Conservation (phyloP, 2,888 invertebrate genomes). For the Synanthedon andrenaeformis region DNA sequence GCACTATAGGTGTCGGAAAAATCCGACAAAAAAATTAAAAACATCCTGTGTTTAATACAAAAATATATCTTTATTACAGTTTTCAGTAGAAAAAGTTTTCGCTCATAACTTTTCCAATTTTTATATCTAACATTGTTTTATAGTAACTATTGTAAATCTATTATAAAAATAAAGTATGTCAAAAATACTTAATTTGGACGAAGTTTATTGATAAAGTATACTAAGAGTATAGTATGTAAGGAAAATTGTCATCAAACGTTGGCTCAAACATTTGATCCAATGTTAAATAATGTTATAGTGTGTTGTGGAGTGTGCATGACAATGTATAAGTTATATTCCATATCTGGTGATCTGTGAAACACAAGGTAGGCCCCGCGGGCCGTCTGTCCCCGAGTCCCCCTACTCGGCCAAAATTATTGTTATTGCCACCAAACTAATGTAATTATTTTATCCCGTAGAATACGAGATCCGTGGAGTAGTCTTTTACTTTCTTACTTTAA, state of each 20-base stretch:
- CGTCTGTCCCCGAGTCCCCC: slow-evolving; percentile 17
- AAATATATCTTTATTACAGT: too few species aligned
- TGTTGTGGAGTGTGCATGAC: slow-evolving; percentile 12
- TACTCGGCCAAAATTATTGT: slow-evolving; percentile 52
- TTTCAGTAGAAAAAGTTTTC: too few species aligned
- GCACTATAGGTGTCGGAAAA: too few species aligned
- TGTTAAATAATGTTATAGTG: not conserved
- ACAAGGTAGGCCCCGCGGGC: slow-evolving; percentile 32
- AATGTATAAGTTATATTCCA: slow-evolving; percentile 34
- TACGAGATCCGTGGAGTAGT: slow-evolving; percentile 20
- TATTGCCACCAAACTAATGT: slow-evolving; percentile 64
- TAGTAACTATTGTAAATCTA: too few species aligned
- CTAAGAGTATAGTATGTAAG: slow-evolving; percentile 13
- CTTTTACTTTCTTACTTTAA: not conserved
- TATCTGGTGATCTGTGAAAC: slow-evolving; percentile 67
- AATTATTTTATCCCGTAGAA: slow-evolving; percentile 53
- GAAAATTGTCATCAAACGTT: slow-evolving; percentile 5
- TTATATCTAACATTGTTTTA: too few species aligned
- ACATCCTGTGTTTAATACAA: too few species aligned
- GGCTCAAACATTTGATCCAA: slow-evolving; percentile 1
- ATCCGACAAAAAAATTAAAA: too few species aligned
- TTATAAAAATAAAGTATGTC: too few species aligned
- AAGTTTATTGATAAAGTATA: too few species aligned
- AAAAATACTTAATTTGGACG: too few species aligned
- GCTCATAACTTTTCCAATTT: too few species aligned